phyloP scores from a whole-genome alignment of 2,113 vertebrate species.

The human (Homo sapiens) region DNA sequence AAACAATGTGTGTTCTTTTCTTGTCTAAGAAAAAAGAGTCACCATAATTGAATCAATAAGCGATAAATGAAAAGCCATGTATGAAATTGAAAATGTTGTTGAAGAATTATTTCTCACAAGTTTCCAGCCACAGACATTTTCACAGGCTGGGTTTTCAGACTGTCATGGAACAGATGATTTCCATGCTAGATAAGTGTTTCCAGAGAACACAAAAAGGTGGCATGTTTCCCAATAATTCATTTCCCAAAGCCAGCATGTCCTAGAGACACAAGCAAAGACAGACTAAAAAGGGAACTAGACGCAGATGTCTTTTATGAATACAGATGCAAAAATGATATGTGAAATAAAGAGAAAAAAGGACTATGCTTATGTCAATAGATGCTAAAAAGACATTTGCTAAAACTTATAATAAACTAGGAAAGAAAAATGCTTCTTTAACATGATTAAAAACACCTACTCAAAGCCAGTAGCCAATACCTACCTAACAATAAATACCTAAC shows the following conservation, averaged over 20 bases:
- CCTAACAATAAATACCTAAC: not conserved
- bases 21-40: conserved; percentile 24
- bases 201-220: not conserved
- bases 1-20: not conserved
- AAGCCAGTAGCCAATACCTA: not conserved
- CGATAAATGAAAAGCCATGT: not conserved
- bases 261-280: not conserved
- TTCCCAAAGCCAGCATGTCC: fast-evolving
- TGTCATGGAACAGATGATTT: not conserved
- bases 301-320: not conserved
- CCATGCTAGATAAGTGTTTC: not conserved
- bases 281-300: not conserved
- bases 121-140: not conserved
- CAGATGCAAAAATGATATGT: not conserved
- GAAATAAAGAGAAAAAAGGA: not conserved
- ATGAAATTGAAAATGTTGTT: not conserved
- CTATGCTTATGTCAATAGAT: fast-evolving
- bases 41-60: conserved; percentile 48
- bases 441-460: not conserved
- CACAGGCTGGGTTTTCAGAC: not conserved
- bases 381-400: not conserved
- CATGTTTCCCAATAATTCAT: not conserved
- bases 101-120: not conserved
- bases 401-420: not conserved
- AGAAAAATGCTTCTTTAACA: not conserved